Percentiles rank a stretch among this genome's conserved stretches.
phyloP scores from a whole-genome alignment of 2,888 invertebrate genomes.

The Merodon equestris region DNA sequence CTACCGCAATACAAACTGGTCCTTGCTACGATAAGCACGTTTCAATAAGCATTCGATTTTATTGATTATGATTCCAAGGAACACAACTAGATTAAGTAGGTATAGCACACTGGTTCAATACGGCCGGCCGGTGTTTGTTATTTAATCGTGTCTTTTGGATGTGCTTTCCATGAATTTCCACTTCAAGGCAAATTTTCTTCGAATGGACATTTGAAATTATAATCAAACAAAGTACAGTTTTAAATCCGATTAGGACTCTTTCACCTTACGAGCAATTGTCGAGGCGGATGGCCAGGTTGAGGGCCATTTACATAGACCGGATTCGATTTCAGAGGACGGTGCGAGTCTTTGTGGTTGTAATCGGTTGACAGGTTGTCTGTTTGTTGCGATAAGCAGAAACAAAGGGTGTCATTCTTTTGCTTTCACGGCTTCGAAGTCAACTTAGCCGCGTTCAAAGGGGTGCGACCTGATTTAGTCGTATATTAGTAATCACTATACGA shows the following conservation, averaged over 20 bases:
- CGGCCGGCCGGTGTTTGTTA: neutral
- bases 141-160: no score
- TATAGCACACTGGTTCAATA: neutral
- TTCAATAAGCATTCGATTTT: no score
- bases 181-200: slow-evolving; percentile 12
- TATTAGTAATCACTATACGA: no score
- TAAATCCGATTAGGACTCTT: slow-evolving; percentile 61
- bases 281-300: slow-evolving; percentile 19
- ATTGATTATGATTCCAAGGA: slow-evolving; percentile 21
- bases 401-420: neutral
- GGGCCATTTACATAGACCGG: slow-evolving; percentile 53
- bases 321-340: slow-evolving; percentile 48
- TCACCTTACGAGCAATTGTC: slow-evolving; percentile 50
- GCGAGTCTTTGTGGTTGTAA: slow-evolving; percentile 47
- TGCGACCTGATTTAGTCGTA: no score
- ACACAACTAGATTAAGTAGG: no score
- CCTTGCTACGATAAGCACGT: neutral
- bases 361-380: slow-evolving; percentile 62
- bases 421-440: no score
- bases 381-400: slow-evolving; percentile 50
- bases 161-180: slow-evolving; percentile 1
- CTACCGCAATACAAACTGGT: slow-evolving; percentile 8
- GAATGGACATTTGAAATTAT: slow-evolving; percentile 21
- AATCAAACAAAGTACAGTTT: slow-evolving; percentile 1
- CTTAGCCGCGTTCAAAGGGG: no score